Evolutionary conservation across 2,113 vertebrate genomes (phyloP).

Genomic region (Copsychus sechellarum): DNA sequence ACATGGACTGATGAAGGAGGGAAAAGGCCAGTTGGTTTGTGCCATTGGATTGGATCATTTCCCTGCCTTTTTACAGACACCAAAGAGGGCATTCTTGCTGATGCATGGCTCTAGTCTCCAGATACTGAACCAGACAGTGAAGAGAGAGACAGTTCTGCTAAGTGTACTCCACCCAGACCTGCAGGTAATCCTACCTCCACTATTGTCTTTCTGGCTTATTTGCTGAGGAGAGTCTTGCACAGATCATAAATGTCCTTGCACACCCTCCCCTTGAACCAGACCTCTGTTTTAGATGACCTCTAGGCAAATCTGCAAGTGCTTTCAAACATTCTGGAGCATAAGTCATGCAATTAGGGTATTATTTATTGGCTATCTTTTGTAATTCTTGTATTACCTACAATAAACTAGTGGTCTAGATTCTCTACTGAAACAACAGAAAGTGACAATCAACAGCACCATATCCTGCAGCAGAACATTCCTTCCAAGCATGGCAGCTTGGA

Average conservation of each 20-base stretch:
- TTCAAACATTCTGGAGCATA: not conserved
- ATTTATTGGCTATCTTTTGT: not conserved
- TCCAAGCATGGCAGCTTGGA: not conserved
- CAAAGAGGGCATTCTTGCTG: not conserved
- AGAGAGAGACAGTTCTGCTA: not conserved
- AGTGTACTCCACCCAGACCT: not conserved
- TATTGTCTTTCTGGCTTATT: not conserved
- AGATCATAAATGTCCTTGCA: not conserved
- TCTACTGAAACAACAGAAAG: not conserved
- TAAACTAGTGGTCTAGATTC: not conserved
- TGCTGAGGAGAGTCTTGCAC: not conserved
- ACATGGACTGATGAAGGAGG: not conserved
- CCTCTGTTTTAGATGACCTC: not conserved
- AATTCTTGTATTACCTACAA: not conserved
- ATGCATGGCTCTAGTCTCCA: not conserved
- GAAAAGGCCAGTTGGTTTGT: not conserved
- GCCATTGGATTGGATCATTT: not conserved
- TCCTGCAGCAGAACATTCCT: not conserved
- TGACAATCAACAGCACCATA: not conserved
- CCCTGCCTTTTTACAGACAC: not conserved
- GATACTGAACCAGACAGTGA: not conserved
- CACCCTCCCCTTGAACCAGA: not conserved
- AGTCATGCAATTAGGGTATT: not conserved
- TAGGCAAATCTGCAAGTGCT: not conserved
- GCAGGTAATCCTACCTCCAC: not conserved